A percentile compares a stretch with the other conserved stretches of the same genome.
Conservation (phyloP, 1,140 invertebrate genomes). For the Trypoxylus dichotomus region DNA sequence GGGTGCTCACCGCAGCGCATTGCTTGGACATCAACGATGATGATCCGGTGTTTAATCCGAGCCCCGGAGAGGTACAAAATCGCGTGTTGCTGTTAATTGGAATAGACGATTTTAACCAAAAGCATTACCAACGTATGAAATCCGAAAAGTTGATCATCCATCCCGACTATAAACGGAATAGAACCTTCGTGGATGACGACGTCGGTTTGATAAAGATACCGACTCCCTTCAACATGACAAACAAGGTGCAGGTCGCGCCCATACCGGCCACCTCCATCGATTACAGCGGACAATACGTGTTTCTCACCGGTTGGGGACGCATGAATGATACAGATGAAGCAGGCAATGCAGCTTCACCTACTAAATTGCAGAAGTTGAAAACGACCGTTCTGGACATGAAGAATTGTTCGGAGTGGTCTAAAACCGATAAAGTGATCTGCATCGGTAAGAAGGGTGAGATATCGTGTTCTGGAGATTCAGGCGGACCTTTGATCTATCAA, state of each 20-base stretch:
- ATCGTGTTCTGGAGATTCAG: background rate
- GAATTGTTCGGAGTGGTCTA: background rate
- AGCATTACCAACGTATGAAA: background rate
- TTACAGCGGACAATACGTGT: background rate
- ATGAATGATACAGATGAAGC: background rate
- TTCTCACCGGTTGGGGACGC: background rate
- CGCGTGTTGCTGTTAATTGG: background rate
- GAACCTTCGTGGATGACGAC: background rate
- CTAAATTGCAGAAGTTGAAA: background rate
- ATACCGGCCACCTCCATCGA: background rate
- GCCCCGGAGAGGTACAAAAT: background rate
- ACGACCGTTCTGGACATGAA: background rate
- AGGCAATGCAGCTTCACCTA: background rate
- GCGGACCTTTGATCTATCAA: background rate
- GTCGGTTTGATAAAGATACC: background rate
- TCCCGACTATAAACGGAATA: background rate
- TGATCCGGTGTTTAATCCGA: background rate
- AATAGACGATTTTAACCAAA: background rate
- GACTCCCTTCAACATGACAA: background rate
- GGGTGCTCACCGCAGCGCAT: background rate
- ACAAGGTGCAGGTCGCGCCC: background rate
- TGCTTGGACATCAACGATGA: background rate
- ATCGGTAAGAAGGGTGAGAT: background rate
- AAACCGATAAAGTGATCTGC: background rate
- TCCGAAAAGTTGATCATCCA: background rate